phyloP scores from a whole-genome alignment of 2,113 vertebrate species.

The Euleptes europaea region DNA sequence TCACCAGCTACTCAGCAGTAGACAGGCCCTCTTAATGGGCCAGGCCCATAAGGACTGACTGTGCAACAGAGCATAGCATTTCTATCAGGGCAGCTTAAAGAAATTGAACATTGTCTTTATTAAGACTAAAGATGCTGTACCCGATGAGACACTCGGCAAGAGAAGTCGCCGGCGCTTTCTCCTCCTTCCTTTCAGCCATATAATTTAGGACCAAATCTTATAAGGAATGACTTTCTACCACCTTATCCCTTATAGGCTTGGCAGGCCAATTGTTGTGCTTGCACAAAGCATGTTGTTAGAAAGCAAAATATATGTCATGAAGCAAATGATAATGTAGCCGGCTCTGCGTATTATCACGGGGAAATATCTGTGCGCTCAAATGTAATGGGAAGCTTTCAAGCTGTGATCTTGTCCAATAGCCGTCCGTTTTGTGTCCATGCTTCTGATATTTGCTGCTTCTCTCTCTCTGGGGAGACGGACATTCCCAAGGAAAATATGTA shows the following conservation, averaged over 20 bases:
- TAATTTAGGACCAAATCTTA: background rate
- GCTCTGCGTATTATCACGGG: background rate
- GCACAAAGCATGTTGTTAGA: background rate
- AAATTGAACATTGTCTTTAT: conserved; percentile 16
- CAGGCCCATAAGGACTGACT: background rate
- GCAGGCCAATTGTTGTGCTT: background rate
- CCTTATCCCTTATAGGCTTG: background rate
- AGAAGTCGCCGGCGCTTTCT: background rate
- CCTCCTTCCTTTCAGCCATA: background rate
- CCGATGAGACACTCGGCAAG: background rate
- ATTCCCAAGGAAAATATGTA: too few relatives aligned
- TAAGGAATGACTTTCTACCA: background rate
- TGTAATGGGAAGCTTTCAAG: background rate
- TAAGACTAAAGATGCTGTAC: conserved; percentile 5
- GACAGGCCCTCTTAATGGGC: background rate
- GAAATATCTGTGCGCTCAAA: background rate
- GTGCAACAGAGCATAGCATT: conserved; percentile 4
- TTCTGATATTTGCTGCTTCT: too few relatives aligned
- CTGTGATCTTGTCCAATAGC: too few relatives aligned
- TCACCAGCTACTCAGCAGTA: background rate
- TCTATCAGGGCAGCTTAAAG: conserved; percentile 3
- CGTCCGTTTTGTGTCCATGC: too few relatives aligned
- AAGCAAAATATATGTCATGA: background rate
- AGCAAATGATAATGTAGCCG: background rate
- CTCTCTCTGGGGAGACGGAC: too few relatives aligned